phyloP scores from a whole-genome alignment of 2,888 invertebrate species.

The Amphiduros pacificus region DNA sequence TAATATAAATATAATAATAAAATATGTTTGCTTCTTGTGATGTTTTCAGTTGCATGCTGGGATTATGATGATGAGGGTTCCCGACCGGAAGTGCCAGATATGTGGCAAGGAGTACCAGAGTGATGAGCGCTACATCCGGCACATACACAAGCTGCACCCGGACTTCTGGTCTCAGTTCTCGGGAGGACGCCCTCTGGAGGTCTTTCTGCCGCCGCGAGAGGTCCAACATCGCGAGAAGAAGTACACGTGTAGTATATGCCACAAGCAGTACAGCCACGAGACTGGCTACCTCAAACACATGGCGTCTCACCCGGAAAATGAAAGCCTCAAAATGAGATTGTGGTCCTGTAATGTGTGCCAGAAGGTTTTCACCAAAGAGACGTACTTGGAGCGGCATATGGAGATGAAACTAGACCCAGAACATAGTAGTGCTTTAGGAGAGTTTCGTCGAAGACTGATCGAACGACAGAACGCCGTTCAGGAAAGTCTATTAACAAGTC shows the following conservation, averaged over 20 bases:
- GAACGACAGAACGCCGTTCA: background rate
- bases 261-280: constrained; percentile 30
- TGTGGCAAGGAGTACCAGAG: constrained; percentile 32
- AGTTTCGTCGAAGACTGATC: constrained; percentile 7
- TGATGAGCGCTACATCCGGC: constrained; percentile 30
- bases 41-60: constrained; percentile 19
- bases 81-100: constrained; percentile 33
- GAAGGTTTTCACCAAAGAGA: constrained; percentile 32
- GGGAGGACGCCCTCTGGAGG: constrained; percentile 29
- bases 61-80: constrained; percentile 28
- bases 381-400: constrained; percentile 31
- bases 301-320: constrained; percentile 26
- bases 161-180: constrained; percentile 34
- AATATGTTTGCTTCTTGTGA: background rate
- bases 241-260: constrained; percentile 27
- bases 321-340: constrained; percentile 4
- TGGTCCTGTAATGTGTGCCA: constrained; percentile 27
- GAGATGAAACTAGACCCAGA: constrained; percentile 31
- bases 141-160: constrained; percentile 33
- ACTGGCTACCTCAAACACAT: constrained; percentile 32
- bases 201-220: constrained; percentile 24
- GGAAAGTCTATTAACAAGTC: background rate
- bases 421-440: constrained; percentile 22
- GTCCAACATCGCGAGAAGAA: constrained; percentile 25
- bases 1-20: background rate